Conservation (phyloP, 2,888 invertebrate genomes). For the Neria commutata region DNA sequence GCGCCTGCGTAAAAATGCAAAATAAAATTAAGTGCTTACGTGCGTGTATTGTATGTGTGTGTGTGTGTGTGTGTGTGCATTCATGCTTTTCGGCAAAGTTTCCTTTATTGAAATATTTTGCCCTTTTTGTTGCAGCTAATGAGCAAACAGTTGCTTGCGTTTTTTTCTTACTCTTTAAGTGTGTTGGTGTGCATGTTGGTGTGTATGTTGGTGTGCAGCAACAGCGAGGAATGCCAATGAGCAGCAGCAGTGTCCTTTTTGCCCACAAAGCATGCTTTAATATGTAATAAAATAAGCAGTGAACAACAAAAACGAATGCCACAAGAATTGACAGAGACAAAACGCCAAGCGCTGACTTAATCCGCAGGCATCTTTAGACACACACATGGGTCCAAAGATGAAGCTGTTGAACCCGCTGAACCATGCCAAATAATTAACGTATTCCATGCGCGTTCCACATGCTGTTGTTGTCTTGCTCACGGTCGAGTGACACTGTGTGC, state of each 20-base stretch:
- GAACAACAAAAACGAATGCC: background rate
- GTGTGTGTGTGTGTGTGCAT: background rate
- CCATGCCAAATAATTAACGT: conserved; percentile 3
- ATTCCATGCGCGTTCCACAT: background rate
- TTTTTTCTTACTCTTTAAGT: too few relatives aligned
- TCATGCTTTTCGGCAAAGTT: background rate
- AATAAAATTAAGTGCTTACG: too few relatives aligned
- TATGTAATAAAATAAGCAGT: background rate
- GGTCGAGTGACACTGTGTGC: background rate
- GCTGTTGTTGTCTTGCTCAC: background rate
- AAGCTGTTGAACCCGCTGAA: too few relatives aligned
- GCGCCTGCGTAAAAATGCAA: too few relatives aligned
- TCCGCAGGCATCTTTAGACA: too few relatives aligned
- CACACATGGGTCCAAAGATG: background rate
- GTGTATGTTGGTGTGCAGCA: background rate
- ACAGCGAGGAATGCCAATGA: conserved; percentile 1
- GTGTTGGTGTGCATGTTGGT: too few relatives aligned
- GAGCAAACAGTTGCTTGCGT: background rate
- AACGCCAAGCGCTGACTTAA: background rate
- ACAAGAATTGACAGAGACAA: background rate
- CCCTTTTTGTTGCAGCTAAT: background rate
- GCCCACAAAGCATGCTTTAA: background rate
- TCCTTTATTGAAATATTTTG: too few relatives aligned
- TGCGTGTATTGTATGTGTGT: background rate
- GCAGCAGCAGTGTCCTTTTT: background rate